These are phyloP conservation scores for Monochamus alternatus DNA, from an alignment of 2,888 invertebrate species.

Conservation along the genomic window DNA sequence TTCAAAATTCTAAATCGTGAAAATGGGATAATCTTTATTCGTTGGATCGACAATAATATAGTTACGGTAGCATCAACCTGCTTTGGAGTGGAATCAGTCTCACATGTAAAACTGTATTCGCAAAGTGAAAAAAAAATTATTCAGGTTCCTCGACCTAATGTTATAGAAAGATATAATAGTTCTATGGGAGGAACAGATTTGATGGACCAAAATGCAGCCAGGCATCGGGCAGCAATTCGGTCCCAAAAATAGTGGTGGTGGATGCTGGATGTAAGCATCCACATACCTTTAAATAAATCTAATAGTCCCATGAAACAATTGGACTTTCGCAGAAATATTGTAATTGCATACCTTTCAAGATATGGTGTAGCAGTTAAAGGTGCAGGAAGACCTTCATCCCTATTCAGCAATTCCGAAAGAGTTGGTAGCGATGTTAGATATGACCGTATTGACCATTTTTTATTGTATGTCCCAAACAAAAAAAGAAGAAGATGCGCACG, in stretches of 20 bases:
- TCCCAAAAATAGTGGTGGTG: constrained; percentile 40
- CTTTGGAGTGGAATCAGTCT: constrained; percentile 5
- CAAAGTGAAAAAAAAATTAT: constrained; percentile 23
- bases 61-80: not conserved
- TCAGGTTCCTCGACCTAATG: constrained; percentile 45
- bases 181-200: constrained; percentile 50
- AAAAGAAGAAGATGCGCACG: not conserved
- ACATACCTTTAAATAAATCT: too few relatives aligned
- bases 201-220: constrained; percentile 25
- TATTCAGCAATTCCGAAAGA: not conserved
- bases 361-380: not conserved
- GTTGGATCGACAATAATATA: not conserved
- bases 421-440: too few relatives aligned
- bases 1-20: not conserved
- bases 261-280: too few relatives aligned
- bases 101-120: not conserved
- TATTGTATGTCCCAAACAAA: not conserved
- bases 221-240: constrained; percentile 38
- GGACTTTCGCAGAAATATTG: not conserved
- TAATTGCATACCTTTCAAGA: not conserved
- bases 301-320: not conserved
- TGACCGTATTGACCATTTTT: too few relatives aligned
- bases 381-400: not conserved
- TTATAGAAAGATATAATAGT: constrained; percentile 49
- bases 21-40: not conserved